Percentiles rank a stretch among this genome's conserved stretches.
Conservation (phyloP, 2,888 invertebrate species). For the Drosophila neoperkinsi region DNA sequence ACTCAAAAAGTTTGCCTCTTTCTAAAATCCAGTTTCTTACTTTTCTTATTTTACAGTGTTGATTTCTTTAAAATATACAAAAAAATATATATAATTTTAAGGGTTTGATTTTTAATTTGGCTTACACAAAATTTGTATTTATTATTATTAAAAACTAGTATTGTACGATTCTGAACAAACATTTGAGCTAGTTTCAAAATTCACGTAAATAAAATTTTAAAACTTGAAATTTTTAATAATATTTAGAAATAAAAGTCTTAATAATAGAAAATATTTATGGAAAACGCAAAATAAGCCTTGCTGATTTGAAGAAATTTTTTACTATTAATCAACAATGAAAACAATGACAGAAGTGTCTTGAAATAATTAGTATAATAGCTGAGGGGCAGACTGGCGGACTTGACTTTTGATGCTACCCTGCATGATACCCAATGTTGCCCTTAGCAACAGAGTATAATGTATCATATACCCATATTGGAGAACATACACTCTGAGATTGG, state of each 20-base stretch:
- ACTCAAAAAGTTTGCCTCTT: not conserved
- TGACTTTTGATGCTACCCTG: not conserved
- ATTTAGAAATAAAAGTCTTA: too few relatives aligned
- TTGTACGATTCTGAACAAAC: not conserved
- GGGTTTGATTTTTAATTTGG: not conserved
- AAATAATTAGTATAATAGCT: too few relatives aligned
- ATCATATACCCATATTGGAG: not conserved
- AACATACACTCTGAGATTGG: slow-evolving; percentile 44
- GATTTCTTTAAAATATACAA: not conserved
- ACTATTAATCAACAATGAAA: not conserved
- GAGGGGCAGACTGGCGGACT: not conserved
- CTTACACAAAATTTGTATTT: not conserved
- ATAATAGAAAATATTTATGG: too few relatives aligned
- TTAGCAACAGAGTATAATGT: not conserved
- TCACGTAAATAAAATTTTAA: too few relatives aligned
- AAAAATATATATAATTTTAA: too few relatives aligned
- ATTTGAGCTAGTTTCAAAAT: too few relatives aligned
- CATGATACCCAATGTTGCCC: not conserved
- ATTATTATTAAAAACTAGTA: not conserved
- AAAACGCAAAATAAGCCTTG: too few relatives aligned
- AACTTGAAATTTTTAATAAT: not conserved
- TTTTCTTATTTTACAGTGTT: not conserved
- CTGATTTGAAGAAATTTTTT: not conserved
- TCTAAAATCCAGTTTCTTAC: not conserved
- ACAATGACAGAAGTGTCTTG: not conserved